phyloP scores from a whole-genome alignment of 1,140 invertebrate species.

The Ephestia elutella region DNA sequence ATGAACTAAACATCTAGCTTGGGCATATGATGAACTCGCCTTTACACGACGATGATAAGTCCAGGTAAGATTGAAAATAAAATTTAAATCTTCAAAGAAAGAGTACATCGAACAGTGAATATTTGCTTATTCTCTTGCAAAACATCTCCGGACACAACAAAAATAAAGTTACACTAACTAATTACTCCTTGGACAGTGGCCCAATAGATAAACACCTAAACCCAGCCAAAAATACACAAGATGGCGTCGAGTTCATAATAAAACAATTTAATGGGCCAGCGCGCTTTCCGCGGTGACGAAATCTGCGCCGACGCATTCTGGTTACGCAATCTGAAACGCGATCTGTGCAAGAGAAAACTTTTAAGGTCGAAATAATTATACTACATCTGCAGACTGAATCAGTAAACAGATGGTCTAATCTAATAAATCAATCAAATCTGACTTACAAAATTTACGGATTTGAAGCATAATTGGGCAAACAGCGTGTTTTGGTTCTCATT shows the following conservation, averaged over 20 bases:
- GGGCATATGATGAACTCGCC: not conserved
- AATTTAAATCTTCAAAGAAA: not conserved
- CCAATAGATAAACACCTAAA: slow-evolving; percentile 72
- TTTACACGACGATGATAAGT: not conserved
- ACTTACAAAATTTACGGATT: not conserved
- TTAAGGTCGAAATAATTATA: slow-evolving; percentile 52
- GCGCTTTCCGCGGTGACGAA: slow-evolving; percentile 73
- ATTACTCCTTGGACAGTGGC: slow-evolving; percentile 70
- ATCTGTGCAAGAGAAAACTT: slow-evolving; percentile 59
- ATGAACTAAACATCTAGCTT: not conserved
- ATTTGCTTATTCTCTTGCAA: slow-evolving; percentile 23
- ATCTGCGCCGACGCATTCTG: slow-evolving; percentile 60
- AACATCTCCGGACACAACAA: slow-evolving; percentile 36
- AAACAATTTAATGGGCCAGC: slow-evolving; percentile 74
- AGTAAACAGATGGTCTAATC: slow-evolving; percentile 11
- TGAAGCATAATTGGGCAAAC: no score
- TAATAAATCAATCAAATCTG: slow-evolving; percentile 11
- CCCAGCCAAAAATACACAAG: slow-evolving; percentile 72
- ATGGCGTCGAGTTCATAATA: slow-evolving; percentile 73
- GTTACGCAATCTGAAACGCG: slow-evolving; percentile 61
- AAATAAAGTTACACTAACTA: slow-evolving; percentile 64
- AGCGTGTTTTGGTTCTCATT: no score
- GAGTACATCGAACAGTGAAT: not conserved
- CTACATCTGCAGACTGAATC: slow-evolving; percentile 21
- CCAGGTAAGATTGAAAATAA: not conserved